Base-by-base conservation (phyloP, 2,888 invertebrate genomes). In the Synanthedon tipuliformis region DNA sequence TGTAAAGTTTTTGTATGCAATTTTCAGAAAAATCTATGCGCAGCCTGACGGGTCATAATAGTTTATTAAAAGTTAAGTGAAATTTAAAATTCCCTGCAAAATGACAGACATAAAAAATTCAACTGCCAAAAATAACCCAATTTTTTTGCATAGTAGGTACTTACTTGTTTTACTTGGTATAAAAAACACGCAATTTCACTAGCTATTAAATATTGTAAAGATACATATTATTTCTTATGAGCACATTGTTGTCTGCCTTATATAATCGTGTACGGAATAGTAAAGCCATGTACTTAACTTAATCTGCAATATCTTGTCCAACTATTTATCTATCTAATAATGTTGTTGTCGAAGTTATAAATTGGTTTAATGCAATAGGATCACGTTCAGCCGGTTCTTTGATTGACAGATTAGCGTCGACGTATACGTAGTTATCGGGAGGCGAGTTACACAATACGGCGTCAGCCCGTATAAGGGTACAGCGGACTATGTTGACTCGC, bases 401-500 rank as follows among this genome's bases (percentile, higher is more conserved):
- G 71, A 75, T 76, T 73, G 75, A 74, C 71, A 70, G 73, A 75
- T 78, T 76, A 75, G 68, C 66, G 65, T 59, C 57, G 64, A 62
- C 62, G 58, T 59, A 59, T 56, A 55, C 55, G 56, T 55, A 64
- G 63, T 59, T 60, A 61, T 61, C 59, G 61, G 58, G 63, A 59
- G 63, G 65, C 63, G 66, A 57, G 63, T 61, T 61, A 51, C 52
- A 52, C 41, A 51, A 51, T 52, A 13, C 49, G 48, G 51, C 40
- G 61, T 60, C 61, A 59, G 50, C 61, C 61, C 59, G 63, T 56
- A 59, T 57, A 62, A 62, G 66, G 64, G 67, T 66, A 64, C 63
- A 62, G 58, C 61, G 68, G 66, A 57, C 66, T 71, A 62, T 84
- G 78, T 84, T 85, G 79, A 83, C 84, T 80, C 77, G 76, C 70